Conservation (phyloP, 2,888 invertebrate species). For the Agrochola circellaris region DNA sequence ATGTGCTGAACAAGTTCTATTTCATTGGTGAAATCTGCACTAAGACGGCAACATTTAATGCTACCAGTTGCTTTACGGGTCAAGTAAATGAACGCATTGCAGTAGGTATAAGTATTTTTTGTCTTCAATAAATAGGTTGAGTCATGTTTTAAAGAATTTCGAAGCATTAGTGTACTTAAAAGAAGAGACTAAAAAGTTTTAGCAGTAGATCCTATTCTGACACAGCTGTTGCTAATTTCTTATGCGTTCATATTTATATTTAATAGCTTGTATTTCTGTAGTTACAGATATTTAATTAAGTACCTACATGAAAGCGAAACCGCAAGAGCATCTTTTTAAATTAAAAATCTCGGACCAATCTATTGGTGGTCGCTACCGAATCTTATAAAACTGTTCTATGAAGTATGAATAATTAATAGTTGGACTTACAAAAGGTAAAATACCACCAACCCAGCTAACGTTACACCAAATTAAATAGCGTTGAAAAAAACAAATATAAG, state of each 20-base stretch:
- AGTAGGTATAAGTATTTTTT: neutral
- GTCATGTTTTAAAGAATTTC: neutral
- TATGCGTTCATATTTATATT: too few species aligned
- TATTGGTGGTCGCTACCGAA: conserved; percentile 26
- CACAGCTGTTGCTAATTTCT: neutral
- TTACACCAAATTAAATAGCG: conserved; percentile 56
- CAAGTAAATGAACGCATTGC: too few species aligned
- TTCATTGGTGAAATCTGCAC: too few species aligned
- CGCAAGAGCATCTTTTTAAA: conserved; percentile 33
- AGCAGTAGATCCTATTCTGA: neutral
- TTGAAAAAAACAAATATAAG: conserved; percentile 64
- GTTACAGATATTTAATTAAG: conserved; percentile 13
- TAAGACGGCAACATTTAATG: too few species aligned
- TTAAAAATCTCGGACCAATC: conserved; percentile 16
- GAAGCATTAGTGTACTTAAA: neutral
- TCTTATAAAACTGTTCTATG: neutral
- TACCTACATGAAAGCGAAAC: neutral
- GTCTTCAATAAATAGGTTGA: neutral
- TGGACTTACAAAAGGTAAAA: conserved; percentile 20
- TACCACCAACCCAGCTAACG: conserved; percentile 42
- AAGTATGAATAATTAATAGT: conserved; percentile 7
- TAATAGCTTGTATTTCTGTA: too few species aligned
- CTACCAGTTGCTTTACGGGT: too few species aligned
- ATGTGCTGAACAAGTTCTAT: too few species aligned
- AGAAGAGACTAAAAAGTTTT: neutral